phyloP scores from a whole-genome alignment of 1,140 invertebrate species.

The Psilanteris sp. region DNA sequence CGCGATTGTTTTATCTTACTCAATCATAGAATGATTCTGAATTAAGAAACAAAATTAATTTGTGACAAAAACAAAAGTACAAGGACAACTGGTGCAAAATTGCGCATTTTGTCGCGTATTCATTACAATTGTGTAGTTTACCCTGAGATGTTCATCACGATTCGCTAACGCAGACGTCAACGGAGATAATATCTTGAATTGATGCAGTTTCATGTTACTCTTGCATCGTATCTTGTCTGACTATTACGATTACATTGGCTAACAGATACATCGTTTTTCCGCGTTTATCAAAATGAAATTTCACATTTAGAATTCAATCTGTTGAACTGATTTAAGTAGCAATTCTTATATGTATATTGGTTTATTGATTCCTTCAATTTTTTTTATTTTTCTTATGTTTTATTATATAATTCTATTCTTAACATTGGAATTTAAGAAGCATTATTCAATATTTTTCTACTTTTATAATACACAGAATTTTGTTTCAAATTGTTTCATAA shows the following conservation, averaged over 20 bases:
- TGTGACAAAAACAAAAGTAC: constrained; percentile 38
- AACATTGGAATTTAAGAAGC: no score
- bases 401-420: no score
- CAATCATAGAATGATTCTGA: constrained; percentile 5
- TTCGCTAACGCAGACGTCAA: constrained; percentile 76
- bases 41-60: constrained; percentile 30
- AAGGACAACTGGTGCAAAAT: constrained; percentile 62
- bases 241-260: constrained; percentile 69
- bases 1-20: constrained; percentile 8
- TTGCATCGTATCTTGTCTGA: constrained; percentile 62
- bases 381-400: no score
- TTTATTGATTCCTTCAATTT: no score
- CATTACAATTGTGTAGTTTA: constrained; percentile 49
- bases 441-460: no score
- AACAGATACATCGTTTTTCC: constrained; percentile 60
- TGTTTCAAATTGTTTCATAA: no score
- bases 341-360: no score
- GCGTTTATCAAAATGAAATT: no score
- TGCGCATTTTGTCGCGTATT: constrained; percentile 29
- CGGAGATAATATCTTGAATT: constrained; percentile 70
- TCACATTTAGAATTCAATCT: no score
- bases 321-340: no score
- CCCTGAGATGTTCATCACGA: constrained; percentile 46
- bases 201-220: constrained; percentile 73
- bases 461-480: no score